These are phyloP conservation scores for Melozone crissalis DNA, from an alignment of 2,113 vertebrate genomes.

Conservation along the genomic window DNA sequence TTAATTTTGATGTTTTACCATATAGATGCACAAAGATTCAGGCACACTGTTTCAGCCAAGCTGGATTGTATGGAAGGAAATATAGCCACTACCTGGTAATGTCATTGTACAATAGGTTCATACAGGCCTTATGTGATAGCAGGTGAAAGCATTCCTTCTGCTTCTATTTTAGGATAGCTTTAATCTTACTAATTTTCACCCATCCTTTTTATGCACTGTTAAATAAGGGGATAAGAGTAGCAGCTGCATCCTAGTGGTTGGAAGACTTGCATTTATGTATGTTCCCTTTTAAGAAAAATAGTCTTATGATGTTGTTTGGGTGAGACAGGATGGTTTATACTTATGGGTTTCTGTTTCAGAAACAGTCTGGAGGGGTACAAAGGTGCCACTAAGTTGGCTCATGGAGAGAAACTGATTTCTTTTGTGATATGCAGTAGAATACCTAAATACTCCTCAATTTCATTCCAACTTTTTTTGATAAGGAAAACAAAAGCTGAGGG, in stretches of 20 bases:
- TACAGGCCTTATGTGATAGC: neutral
- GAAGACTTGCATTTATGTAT: neutral
- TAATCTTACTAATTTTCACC: neutral
- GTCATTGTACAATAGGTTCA: neutral
- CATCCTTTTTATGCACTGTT: conserved; percentile 1
- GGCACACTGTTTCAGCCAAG: neutral
- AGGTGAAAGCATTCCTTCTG: neutral
- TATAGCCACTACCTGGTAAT: neutral
- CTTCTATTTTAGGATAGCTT: conserved; percentile 47
- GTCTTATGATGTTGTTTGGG: neutral
- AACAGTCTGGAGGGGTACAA: neutral
- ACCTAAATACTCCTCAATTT: neutral
- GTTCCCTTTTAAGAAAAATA: neutral
- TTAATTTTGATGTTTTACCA: neutral
- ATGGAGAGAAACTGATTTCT: neutral
- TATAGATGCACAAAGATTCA: neutral
- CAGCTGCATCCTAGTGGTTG: neutral
- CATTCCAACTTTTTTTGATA: neutral
- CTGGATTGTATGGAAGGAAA: neutral
- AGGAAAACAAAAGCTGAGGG: neutral
- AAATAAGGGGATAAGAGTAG: neutral
- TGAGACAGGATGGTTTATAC: neutral
- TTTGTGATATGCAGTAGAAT: neutral
- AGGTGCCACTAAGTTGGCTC: neutral
- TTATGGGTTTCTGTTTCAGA: neutral